Percentiles rank a stretch among this genome's conserved stretches.
These are phyloP conservation scores for Jordanella pulchra DNA, from an alignment of 2,797 vertebrate species.

Conservation along the genomic window DNA sequence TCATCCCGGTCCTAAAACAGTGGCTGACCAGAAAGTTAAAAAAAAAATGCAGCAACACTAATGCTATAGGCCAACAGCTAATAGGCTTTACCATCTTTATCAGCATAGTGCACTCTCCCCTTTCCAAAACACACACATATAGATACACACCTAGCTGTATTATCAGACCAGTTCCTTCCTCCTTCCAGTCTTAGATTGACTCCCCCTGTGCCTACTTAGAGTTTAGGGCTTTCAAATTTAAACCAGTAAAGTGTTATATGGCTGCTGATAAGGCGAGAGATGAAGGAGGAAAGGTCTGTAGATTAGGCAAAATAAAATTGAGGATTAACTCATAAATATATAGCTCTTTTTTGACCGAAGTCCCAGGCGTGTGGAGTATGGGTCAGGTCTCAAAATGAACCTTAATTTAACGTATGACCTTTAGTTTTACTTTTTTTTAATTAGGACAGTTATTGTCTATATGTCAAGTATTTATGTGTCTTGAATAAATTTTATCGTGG, in stretches of 20 bases:
- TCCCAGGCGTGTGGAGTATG: constrained; percentile 19
- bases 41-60: constrained; percentile 37
- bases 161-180: constrained; percentile 15
- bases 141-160: background rate
- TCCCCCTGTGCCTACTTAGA: constrained; percentile 33
- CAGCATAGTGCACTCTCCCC: constrained; percentile 44
- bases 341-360: constrained; percentile 25
- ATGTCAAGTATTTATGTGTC: background rate
- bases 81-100: constrained; percentile 60
- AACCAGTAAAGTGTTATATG: constrained; percentile 56
- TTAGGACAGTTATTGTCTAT: background rate
- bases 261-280: constrained; percentile 51
- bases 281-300: constrained; percentile 35
- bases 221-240: constrained; percentile 50
- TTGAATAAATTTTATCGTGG: background rate
- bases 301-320: constrained; percentile 27
- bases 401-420: background rate
- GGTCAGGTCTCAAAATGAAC: constrained; percentile 19
- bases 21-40: constrained; percentile 37
- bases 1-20: constrained; percentile 26
- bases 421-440: background rate
- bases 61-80: constrained; percentile 57
- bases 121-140: constrained; percentile 9
- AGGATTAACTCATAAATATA: constrained; percentile 30
- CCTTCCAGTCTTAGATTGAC: constrained; percentile 17